A percentile compares a stretch with the other conserved stretches of the same genome.
Conservation (phyloP, 2,797 vertebrate species). For the Cynodonichthys magdalenae region DNA sequence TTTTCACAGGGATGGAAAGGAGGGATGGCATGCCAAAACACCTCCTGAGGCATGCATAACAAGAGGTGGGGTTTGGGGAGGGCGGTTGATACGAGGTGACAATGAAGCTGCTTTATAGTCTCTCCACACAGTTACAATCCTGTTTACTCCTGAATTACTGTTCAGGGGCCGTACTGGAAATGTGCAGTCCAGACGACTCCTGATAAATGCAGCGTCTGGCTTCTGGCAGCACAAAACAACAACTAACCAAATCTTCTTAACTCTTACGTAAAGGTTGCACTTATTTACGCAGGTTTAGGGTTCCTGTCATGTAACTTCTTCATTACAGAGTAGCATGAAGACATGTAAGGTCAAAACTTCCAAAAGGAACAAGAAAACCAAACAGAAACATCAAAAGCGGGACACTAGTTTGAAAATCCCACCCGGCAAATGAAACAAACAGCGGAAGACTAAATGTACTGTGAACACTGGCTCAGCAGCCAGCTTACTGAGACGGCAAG, state of each 20-base stretch:
- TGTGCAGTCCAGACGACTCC: conserved; percentile 75
- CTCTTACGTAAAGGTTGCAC: conserved; percentile 44
- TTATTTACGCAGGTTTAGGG: conserved; percentile 24
- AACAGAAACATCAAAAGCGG: conserved; percentile 16
- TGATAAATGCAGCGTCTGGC: conserved; percentile 77
- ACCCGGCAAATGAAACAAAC: conserved; percentile 6
- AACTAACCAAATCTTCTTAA: conserved; percentile 31
- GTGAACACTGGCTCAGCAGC: conserved; percentile 19
- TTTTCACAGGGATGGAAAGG: conserved; percentile 37
- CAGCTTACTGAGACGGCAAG: conserved; percentile 3
- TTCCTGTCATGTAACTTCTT: conserved; percentile 25
- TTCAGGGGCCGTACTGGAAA: conserved; percentile 51
- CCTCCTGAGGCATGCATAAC: conserved; percentile 62
- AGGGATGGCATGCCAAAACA: conserved; percentile 63
- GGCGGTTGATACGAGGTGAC: conserved; percentile 55
- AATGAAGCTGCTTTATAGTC: conserved; percentile 67
- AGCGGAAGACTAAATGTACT: conserved; percentile 7
- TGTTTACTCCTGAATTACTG: conserved; percentile 67
- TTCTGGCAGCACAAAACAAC: conserved; percentile 61
- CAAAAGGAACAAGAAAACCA: conserved; percentile 4
- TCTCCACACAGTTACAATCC: conserved; percentile 45
- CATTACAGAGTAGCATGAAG: conserved; percentile 17
- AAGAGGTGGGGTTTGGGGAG: conserved; percentile 37
- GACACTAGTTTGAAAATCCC: conserved; percentile 17
- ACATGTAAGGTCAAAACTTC: conserved; percentile 14